phyloP scores from a whole-genome alignment of 2,888 invertebrate species.

The Nysson spinosus region DNA sequence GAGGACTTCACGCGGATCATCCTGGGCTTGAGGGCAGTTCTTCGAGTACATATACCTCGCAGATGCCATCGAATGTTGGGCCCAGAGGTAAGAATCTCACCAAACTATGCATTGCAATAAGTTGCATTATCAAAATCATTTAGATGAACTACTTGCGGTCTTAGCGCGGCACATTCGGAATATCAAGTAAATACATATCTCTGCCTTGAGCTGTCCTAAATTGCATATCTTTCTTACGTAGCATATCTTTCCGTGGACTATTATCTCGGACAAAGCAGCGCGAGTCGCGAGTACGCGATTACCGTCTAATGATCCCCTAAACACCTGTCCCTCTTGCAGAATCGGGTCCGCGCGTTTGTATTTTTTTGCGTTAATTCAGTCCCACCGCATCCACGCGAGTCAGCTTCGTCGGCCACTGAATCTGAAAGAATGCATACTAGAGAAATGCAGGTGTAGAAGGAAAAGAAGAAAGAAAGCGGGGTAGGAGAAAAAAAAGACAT shows the following conservation, averaged over 20 bases:
- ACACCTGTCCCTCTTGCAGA: constrained; percentile 60
- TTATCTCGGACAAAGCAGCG: constrained; percentile 36
- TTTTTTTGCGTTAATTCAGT: constrained; percentile 19
- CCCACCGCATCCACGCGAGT: constrained; percentile 13
- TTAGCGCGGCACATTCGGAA: no score
- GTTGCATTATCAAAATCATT: no score
- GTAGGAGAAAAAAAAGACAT: not conserved
- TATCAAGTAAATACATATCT: not conserved
- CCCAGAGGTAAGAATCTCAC: constrained; percentile 64
- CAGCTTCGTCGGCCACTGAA: constrained; percentile 2
- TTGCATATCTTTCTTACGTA: constrained; percentile 19
- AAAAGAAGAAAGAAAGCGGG: constrained; percentile 4
- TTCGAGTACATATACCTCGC: constrained; percentile 67
- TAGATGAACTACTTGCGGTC: no score
- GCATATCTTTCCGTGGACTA: no score
- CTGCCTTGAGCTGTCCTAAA: not conserved
- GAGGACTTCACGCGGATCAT: constrained; percentile 85
- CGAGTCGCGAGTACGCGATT: constrained; percentile 43
- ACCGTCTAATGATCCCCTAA: constrained; percentile 58
- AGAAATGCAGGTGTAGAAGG: constrained; percentile 18
- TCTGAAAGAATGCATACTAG: constrained; percentile 9
- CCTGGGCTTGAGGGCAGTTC: constrained; percentile 64
- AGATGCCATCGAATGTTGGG: constrained; percentile 61
- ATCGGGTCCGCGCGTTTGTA: constrained; percentile 37
- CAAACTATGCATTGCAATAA: no score